phyloP scores from a whole-genome alignment of 2,888 invertebrate species.

The Ormyrus labotus region DNA sequence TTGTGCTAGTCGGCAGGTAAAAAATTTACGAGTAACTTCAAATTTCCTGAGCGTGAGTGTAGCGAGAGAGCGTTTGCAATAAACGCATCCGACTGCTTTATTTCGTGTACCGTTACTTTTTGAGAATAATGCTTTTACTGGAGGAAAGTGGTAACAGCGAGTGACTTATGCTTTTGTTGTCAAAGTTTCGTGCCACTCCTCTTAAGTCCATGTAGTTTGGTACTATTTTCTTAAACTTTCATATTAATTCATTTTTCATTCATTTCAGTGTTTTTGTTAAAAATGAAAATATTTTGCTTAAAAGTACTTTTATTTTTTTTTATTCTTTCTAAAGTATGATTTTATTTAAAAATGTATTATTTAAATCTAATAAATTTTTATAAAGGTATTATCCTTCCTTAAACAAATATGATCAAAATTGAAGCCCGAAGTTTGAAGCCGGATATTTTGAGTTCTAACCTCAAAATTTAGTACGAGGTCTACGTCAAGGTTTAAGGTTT shows the following conservation, averaged over 20 bases:
- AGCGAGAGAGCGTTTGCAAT: neutral
- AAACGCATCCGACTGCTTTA: constrained; percentile 15
- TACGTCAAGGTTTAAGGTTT: too few species aligned
- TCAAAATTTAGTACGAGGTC: too few species aligned
- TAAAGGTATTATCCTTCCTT: too few species aligned
- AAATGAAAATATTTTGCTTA: too few species aligned
- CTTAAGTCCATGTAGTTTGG: neutral
- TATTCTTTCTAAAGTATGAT: too few species aligned
- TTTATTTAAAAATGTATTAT: neutral
- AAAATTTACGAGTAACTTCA: constrained; percentile 13
- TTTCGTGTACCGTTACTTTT: constrained; percentile 18
- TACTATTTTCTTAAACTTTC: neutral
- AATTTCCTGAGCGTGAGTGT: neutral
- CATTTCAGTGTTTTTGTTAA: neutral
- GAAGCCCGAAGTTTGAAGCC: too few species aligned
- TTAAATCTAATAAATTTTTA: too few species aligned
- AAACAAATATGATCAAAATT: too few species aligned
- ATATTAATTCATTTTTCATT: neutral
- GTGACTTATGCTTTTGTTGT: constrained; percentile 24
- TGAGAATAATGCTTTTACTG: neutral
- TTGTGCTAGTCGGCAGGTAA: neutral
- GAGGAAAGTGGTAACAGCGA: neutral
- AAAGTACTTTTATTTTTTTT: too few species aligned
- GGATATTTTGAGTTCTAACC: too few species aligned
- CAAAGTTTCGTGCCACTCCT: constrained; percentile 8